Evolutionary conservation across 1,140 invertebrate species (phyloP).

Genomic region (Branchinecta lindahli): DNA sequence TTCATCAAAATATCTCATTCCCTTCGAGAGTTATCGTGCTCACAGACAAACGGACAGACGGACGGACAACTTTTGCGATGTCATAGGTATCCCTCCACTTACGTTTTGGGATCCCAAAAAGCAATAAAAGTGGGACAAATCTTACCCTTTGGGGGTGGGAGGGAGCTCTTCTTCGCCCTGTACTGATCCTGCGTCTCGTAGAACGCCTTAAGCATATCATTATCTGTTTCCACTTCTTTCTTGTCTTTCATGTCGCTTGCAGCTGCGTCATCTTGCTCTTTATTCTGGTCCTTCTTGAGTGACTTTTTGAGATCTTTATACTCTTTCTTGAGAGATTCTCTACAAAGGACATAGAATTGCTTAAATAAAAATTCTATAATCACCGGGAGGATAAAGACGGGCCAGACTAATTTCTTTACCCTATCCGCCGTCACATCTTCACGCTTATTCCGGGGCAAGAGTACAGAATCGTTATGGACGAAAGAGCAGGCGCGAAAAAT

Average conservation of each 20-base stretch:
- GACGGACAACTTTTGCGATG: no score
- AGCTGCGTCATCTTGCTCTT: conserved; percentile 33
- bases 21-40: no score
- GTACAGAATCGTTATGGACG: no score
- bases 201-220: conserved; percentile 52
- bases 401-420: no score
- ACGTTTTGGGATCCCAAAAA: no score
- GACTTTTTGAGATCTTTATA: conserved; percentile 54
- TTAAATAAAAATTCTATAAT: conserved; percentile 16
- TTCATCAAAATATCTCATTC: no score
- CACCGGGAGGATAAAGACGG: no score
- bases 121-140: neutral
- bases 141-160: conserved; percentile 36
- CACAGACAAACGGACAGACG: no score
- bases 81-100: no score
- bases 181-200: conserved; percentile 61
- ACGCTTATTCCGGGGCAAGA: no score
- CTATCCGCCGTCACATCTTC: no score
- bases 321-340: conserved; percentile 57
- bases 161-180: conserved; percentile 44
- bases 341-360: conserved; percentile 32
- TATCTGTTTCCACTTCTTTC: conserved; percentile 34
- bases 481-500: no score
- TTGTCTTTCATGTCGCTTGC: conserved; percentile 29
- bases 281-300: conserved; percentile 43